Evolutionary conservation across 2,888 invertebrate genomes (phyloP).

Genomic region (Ophion slaviceki): DNA sequence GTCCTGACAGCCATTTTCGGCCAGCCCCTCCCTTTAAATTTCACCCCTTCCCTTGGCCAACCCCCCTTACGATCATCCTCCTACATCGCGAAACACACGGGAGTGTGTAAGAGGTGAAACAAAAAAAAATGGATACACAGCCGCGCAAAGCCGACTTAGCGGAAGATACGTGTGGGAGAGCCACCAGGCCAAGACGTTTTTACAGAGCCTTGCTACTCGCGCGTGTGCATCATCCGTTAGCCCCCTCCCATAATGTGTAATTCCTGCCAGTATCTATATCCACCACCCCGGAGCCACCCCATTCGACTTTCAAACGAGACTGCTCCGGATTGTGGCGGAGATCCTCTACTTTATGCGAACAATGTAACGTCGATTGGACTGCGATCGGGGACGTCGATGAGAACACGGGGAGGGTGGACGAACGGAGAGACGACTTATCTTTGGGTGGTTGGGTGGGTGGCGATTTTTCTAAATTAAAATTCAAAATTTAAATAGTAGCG

Average conservation of each 20-base stretch:
- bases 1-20: constrained; percentile 82
- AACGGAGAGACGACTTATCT: neutral
- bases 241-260: neutral
- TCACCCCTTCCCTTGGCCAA: constrained; percentile 68
- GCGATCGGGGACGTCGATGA: constrained; percentile 55
- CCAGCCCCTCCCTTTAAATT: constrained; percentile 81
- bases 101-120: constrained; percentile 8
- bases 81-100: constrained; percentile 52
- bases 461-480: no score
- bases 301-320: constrained; percentile 51
- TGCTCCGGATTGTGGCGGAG: constrained; percentile 50
- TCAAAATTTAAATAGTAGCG: no score
- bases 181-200: constrained; percentile 5
- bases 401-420: constrained; percentile 7
- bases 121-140: constrained; percentile 33
- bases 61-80: constrained; percentile 56
- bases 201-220: constrained; percentile 37
- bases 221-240: constrained; percentile 57
- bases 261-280: constrained; percentile 31
- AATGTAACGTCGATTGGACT: constrained; percentile 62
- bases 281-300: neutral
- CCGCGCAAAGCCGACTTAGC: constrained; percentile 35
- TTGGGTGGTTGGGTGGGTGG: neutral
- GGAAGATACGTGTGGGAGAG: constrained; percentile 45
- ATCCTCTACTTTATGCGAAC: constrained; percentile 59